phyloP scores from a whole-genome alignment of 2,888 invertebrate species.

The Trisateles emortualis region DNA sequence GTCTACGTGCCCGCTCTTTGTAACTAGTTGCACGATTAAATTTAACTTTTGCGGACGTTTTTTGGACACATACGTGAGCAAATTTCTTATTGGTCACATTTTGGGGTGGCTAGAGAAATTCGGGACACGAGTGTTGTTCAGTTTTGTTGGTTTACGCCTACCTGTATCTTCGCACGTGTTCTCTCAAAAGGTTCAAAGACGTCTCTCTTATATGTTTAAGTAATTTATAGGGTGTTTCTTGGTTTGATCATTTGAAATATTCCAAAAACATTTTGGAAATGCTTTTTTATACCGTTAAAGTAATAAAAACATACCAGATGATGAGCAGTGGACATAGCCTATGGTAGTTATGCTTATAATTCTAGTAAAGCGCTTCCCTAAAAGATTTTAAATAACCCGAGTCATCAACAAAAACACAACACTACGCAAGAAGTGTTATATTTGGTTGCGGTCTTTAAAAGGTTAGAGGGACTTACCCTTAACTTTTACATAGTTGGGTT shows the following conservation, averaged over 20 bases:
- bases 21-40: slow-evolving; percentile 52
- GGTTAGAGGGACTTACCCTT: no score
- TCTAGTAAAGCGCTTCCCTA: no score
- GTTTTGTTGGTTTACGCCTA: slow-evolving; percentile 23
- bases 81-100: slow-evolving; percentile 34
- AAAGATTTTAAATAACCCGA: no score
- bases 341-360: no score
- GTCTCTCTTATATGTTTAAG: background rate
- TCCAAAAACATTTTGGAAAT: no score
- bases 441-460: no score
- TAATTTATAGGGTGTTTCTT: slow-evolving; percentile 1
- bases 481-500: no score
- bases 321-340: no score
- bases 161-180: slow-evolving; percentile 17
- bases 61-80: slow-evolving; percentile 40
- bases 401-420: no score
- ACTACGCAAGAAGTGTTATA: no score
- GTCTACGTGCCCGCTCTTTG: slow-evolving; percentile 42
- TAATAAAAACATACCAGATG: no score
- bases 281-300: no score
- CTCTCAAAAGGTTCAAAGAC: background rate
- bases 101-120: slow-evolving; percentile 30
- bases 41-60: slow-evolving; percentile 51
- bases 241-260: background rate
- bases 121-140: slow-evolving; percentile 37